Percentiles rank a stretch among this genome's conserved stretches.
phyloP scores from a whole-genome alignment of 2,113 vertebrate genomes.

The Odocoileus hemionus region DNA sequence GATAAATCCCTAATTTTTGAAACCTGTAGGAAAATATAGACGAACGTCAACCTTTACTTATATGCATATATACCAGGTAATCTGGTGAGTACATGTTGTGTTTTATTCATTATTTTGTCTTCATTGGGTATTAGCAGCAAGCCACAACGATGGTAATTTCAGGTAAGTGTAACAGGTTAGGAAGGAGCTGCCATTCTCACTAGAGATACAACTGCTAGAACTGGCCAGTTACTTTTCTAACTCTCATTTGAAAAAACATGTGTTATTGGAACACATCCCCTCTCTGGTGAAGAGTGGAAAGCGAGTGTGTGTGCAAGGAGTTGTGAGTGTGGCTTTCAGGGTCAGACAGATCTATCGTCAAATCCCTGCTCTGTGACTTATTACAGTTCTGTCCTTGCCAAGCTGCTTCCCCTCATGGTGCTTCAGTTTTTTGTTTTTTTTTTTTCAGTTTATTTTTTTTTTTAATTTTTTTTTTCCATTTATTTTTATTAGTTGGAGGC shows the following conservation, averaged over 20 bases:
- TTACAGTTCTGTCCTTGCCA: background rate
- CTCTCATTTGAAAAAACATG: background rate
- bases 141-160: background rate
- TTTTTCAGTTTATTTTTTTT: too few relatives aligned
- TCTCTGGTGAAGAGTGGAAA: background rate
- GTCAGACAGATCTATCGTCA: background rate
- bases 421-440: background rate
- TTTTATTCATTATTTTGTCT: background rate
- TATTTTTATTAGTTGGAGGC: too few relatives aligned
- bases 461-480: too few relatives aligned
- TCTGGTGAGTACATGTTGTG: background rate
- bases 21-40: background rate
- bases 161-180: background rate
- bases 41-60: background rate
- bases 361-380: background rate
- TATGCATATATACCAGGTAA: background rate
- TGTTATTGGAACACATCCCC: background rate
- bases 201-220: background rate
- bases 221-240: background rate
- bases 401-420: background rate
- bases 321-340: background rate
- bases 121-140: background rate
- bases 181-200: background rate
- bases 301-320: background rate
- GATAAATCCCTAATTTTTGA: background rate